These are phyloP conservation scores for Paedocypris sp. DNA, from an alignment of 2,113 vertebrate genomes.

Conservation along the genomic window DNA sequence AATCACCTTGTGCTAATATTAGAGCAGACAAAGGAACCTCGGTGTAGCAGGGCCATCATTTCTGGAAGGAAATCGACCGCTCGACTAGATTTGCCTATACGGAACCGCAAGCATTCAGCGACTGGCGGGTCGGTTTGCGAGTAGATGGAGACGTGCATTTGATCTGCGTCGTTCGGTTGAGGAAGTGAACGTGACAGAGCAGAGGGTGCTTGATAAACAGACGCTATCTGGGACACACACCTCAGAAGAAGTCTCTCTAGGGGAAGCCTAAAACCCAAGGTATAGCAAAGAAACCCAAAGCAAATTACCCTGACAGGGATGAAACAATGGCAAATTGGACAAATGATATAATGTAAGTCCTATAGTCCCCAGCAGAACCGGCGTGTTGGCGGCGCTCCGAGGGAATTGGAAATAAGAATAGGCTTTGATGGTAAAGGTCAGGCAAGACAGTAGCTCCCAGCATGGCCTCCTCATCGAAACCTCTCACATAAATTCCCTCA, in stretches of 20 bases:
- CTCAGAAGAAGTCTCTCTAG: conserved; percentile 52
- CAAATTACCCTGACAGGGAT: conserved; percentile 72
- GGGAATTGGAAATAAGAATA: conserved; percentile 66
- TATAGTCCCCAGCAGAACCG: conserved; percentile 60
- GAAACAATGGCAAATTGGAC: conserved; percentile 74
- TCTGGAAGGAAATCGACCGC: conserved; percentile 26
- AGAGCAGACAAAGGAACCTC: conserved; percentile 33
- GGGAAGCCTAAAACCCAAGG: conserved; percentile 56
- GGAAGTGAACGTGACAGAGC: conserved; percentile 66
- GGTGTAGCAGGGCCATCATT: conserved; percentile 26
- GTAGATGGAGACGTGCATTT: conserved; percentile 63
- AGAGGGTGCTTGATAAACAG: conserved; percentile 62
- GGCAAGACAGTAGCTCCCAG: conserved; percentile 51
- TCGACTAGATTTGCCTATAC: conserved; percentile 7
- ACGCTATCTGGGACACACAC: conserved; percentile 63
- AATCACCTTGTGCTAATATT: conserved; percentile 42
- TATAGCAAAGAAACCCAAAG: conserved; percentile 65
- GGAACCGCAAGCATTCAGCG: conserved; percentile 39
- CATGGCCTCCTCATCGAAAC: conserved; percentile 43
- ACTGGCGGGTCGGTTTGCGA: conserved; percentile 43
- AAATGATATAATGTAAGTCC: conserved; percentile 71
- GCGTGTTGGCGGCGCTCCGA: conserved; percentile 48
- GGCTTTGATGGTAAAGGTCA: conserved; percentile 66
- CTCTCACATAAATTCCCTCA: conserved; percentile 33
- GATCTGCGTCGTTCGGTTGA: conserved; percentile 55